These are phyloP conservation scores for Coendou prehensilis DNA, from an alignment of 2,797 vertebrate species.

Conservation along the genomic window DNA sequence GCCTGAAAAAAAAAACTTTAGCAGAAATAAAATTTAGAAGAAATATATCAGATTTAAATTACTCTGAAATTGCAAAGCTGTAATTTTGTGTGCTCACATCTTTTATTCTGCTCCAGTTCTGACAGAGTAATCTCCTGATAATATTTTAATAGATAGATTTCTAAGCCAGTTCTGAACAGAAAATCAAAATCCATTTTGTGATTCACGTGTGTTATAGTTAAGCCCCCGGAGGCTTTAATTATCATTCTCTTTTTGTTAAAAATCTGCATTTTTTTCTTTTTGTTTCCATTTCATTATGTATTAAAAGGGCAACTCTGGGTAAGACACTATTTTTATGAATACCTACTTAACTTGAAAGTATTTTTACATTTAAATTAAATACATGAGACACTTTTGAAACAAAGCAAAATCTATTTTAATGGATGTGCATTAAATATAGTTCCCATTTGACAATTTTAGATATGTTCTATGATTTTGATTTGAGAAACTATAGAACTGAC, in stretches of 20 bases:
- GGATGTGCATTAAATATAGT: not conserved
- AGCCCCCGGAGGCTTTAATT: constrained; percentile 75
- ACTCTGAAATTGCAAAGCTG: constrained; percentile 81
- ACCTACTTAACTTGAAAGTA: not conserved
- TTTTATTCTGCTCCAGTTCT: constrained; percentile 82
- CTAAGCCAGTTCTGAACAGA: constrained; percentile 75
- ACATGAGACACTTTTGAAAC: constrained; percentile 15
- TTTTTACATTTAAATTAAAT: constrained; percentile 69
- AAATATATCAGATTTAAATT: constrained; percentile 84
- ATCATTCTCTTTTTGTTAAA: constrained; percentile 63
- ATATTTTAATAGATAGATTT: constrained; percentile 86
- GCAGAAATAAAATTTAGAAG: constrained; percentile 74
- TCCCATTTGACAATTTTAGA: not conserved
- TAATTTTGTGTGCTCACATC: constrained; percentile 83
- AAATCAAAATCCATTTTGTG: constrained; percentile 79
- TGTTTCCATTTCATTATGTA: constrained; percentile 75
- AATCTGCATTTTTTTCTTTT: constrained; percentile 64
- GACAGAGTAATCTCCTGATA: constrained; percentile 80
- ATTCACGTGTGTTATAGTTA: constrained; percentile 79
- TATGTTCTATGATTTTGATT: not conserved
- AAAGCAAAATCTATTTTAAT: constrained; percentile 7
- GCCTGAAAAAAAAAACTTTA: constrained; percentile 72
- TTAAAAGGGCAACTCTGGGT: not conserved
- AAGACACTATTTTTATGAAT: constrained; percentile 49
- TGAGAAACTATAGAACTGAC: not conserved